Conservation (phyloP, 2,888 invertebrate genomes). For the Macrophya annulata region DNA sequence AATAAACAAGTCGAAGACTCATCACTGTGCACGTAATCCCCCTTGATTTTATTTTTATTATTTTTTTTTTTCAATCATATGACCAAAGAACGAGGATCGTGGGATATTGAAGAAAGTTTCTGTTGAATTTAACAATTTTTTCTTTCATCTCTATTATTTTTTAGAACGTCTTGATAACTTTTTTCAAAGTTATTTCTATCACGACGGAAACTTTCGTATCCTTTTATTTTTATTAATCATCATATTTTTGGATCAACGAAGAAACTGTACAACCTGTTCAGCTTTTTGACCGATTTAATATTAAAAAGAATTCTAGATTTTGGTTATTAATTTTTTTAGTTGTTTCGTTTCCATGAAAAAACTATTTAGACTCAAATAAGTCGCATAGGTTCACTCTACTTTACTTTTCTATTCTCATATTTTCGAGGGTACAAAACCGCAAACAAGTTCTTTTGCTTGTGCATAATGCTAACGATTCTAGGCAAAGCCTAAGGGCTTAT, state of each 20-base stretch:
- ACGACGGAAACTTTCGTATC: too few relatives aligned
- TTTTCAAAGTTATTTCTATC: background rate
- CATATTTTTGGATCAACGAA: background rate
- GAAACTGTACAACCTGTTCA: background rate
- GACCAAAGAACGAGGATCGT: background rate
- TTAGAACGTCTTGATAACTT: background rate
- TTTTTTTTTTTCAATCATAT: background rate
- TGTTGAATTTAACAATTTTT: background rate
- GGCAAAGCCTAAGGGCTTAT: background rate
- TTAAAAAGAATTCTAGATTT: background rate
- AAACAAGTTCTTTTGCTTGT: constrained; percentile 33
- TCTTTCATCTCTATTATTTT: background rate
- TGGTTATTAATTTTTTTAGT: too few relatives aligned
- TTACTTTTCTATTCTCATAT: background rate
- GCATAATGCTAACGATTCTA: constrained; percentile 9
- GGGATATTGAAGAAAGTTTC: background rate
- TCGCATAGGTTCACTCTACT: background rate
- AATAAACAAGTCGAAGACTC: background rate
- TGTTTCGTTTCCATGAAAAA: background rate
- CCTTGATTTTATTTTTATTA: background rate
- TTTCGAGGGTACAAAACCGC: background rate
- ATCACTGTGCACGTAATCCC: background rate
- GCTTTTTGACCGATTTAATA: too few relatives aligned
- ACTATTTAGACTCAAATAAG: too few relatives aligned
- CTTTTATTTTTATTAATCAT: too few relatives aligned